Percentiles rank a stretch among this genome's conserved stretches.
phyloP scores from a whole-genome alignment of 30 jellyfish, hydroid and myxozoan species.

The Cassiopea xamachana region DNA sequence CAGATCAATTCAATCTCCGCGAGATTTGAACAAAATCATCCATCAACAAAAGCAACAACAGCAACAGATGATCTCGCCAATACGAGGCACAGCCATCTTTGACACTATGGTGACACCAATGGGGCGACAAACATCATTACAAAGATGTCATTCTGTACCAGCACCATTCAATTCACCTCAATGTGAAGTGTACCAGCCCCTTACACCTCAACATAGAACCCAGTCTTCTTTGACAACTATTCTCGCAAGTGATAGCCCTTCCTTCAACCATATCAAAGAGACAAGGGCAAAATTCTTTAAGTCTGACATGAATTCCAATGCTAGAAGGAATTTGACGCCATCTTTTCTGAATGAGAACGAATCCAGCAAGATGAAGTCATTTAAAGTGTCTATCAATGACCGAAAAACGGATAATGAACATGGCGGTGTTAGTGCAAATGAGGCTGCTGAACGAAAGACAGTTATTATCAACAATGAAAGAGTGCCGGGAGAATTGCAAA shows the following conservation, averaged over 20 bases:
- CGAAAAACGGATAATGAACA: neutral
- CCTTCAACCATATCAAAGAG: slow-evolving; percentile 35
- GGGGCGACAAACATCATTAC: slow-evolving; percentile 35
- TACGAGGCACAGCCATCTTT: slow-evolving; percentile 23
- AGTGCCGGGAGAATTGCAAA: neutral
- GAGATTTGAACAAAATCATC: slow-evolving; percentile 4
- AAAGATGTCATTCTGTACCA: slow-evolving; percentile 86
- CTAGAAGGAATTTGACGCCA: slow-evolving; percentile 64
- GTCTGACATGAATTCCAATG: slow-evolving; percentile 27
- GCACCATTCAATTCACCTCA: slow-evolving; percentile 49
- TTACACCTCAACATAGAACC: slow-evolving; percentile 72
- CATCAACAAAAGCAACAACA: slow-evolving; percentile 3
- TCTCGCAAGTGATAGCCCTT: slow-evolving; percentile 9
- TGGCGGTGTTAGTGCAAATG: neutral
- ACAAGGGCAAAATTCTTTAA: slow-evolving; percentile 27
- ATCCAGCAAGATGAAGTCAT: neutral
- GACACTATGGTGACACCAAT: slow-evolving; percentile 56
- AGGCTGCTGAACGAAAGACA: neutral
- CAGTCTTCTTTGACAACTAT: slow-evolving; percentile 9
- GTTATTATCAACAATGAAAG: neutral
- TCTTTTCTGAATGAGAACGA: slow-evolving; percentile 36
- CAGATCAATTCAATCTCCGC: neutral
- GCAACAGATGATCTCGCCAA: slow-evolving; percentile 41
- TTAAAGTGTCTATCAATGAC: neutral
- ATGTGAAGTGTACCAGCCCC: slow-evolving; percentile 67